These are phyloP conservation scores for Branchinecta lynchi DNA, from an alignment of 1,140 invertebrate genomes.

Conservation along the genomic window DNA sequence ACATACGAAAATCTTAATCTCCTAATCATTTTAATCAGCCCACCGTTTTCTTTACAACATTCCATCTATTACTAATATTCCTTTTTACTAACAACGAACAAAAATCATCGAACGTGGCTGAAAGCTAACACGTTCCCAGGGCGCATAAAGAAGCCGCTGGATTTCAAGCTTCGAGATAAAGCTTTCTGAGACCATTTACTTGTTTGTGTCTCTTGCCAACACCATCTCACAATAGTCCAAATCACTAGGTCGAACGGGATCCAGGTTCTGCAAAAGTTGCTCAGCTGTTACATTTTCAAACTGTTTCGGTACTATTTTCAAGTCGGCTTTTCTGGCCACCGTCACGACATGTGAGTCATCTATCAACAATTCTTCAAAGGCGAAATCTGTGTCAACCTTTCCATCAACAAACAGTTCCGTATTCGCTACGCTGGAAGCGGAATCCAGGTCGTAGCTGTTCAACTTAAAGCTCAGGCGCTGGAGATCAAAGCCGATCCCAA, in stretches of 20 bases:
- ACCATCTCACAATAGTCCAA: slow-evolving; percentile 37
- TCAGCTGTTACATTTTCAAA: slow-evolving; percentile 33
- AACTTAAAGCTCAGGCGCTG: slow-evolving; percentile 55
- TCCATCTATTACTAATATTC: too few species aligned
- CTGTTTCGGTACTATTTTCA: slow-evolving; percentile 10
- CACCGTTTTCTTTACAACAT: too few species aligned
- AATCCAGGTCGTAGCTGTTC: slow-evolving; percentile 31
- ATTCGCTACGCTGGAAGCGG: slow-evolving; percentile 39
- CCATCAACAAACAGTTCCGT: slow-evolving; percentile 51
- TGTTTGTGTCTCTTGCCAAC: slow-evolving; percentile 24
- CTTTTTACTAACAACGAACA: too few species aligned
- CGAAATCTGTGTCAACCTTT: slow-evolving; percentile 45
- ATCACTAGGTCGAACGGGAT: slow-evolving; percentile 38
- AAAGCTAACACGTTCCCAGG: too few species aligned
- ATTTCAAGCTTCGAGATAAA: too few species aligned
- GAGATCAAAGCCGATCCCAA: slow-evolving; percentile 64
- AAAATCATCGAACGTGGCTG: too few species aligned
- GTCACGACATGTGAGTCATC: slow-evolving; percentile 61
- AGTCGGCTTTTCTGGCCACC: slow-evolving; percentile 40
- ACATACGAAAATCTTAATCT: too few species aligned
- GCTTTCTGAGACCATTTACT: too few species aligned
- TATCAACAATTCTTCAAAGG: slow-evolving; percentile 73
- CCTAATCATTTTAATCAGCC: too few species aligned
- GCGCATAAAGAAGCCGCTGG: too few species aligned
- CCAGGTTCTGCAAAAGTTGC: slow-evolving; percentile 38